Percentiles rank a stretch among this genome's conserved stretches.
Evolutionary conservation across 2,113 vertebrate genomes (phyloP).

Genomic region (Brienomyrus longianalis): DNA sequence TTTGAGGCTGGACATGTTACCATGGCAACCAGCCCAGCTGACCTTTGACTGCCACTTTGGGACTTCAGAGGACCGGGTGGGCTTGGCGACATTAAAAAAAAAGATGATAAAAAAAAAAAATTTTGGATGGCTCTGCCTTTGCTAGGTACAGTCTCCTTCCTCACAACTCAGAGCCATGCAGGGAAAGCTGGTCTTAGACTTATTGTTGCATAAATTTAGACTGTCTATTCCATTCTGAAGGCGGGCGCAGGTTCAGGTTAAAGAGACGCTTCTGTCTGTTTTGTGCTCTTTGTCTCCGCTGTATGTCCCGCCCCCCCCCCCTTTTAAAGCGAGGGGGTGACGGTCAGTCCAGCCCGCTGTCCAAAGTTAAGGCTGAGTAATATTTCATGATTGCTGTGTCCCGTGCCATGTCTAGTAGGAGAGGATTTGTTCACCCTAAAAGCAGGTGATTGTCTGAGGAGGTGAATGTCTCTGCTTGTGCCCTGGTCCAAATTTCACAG

Average conservation of each 20-base stretch:
- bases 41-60: background rate
- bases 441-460: background rate
- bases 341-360: background rate
- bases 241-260: background rate
- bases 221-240: background rate
- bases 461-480: background rate
- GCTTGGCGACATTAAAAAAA: background rate
- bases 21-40: conserved; percentile 2
- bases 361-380: background rate
- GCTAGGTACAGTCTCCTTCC: background rate
- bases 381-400: background rate
- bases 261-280: background rate
- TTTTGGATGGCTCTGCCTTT: background rate
- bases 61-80: background rate
- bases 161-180: background rate
- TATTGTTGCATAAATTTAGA: background rate
- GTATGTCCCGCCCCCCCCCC: background rate
- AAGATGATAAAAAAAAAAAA: background rate
- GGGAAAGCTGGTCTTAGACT: background rate
- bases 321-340: background rate
- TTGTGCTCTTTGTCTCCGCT: background rate
- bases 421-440: background rate
- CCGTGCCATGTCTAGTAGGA: background rate
- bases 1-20: background rate
- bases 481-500: background rate